Evolutionary conservation across 2,797 vertebrate genomes (phyloP).

Genomic region (Lateolabrax maculatus): DNA sequence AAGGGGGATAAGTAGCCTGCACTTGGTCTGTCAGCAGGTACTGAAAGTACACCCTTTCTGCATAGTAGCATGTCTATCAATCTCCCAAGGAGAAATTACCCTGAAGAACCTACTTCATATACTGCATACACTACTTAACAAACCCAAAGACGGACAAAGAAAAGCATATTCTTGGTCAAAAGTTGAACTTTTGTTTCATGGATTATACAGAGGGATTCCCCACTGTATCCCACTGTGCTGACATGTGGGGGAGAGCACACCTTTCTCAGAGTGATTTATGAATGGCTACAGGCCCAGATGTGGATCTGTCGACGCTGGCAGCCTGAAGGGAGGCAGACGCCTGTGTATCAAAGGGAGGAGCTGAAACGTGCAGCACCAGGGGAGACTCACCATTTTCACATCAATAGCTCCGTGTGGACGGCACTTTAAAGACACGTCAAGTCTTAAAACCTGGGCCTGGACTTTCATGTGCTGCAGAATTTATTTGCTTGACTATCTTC

Average conservation of each 20-base stretch:
- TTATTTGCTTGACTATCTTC: conserved; percentile 74
- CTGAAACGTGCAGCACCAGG: conserved; percentile 71
- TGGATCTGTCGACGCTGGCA: conserved; percentile 81
- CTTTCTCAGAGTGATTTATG: conserved; percentile 83
- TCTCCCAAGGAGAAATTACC: conserved; percentile 31
- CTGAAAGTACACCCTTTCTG: conserved; percentile 43
- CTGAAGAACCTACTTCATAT: conserved; percentile 27
- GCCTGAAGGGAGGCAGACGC: conserved; percentile 80
- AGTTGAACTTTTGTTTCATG: conserved; percentile 60
- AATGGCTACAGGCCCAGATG: conserved; percentile 80
- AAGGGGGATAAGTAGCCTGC: conserved; percentile 51
- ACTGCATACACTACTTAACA: conserved; percentile 21
- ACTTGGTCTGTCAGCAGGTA: conserved; percentile 70
- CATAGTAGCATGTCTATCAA: conserved; percentile 32
- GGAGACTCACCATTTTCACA: conserved; percentile 77
- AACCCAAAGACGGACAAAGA: conserved; percentile 28
- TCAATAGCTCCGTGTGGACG: conserved; percentile 77
- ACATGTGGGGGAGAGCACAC: conserved; percentile 80
- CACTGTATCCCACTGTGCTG: conserved; percentile 66
- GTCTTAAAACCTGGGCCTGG: conserved; percentile 68
- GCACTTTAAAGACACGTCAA: conserved; percentile 85
- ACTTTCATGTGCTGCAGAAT: conserved; percentile 83
- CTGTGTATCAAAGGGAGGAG: conserved; percentile 81
- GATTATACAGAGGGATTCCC: conserved; percentile 72
- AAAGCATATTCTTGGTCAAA: conserved; percentile 52